Base-by-base conservation (phyloP, 2,797 vertebrate species). In the Periophthalmus magnuspinnatus region DNA sequence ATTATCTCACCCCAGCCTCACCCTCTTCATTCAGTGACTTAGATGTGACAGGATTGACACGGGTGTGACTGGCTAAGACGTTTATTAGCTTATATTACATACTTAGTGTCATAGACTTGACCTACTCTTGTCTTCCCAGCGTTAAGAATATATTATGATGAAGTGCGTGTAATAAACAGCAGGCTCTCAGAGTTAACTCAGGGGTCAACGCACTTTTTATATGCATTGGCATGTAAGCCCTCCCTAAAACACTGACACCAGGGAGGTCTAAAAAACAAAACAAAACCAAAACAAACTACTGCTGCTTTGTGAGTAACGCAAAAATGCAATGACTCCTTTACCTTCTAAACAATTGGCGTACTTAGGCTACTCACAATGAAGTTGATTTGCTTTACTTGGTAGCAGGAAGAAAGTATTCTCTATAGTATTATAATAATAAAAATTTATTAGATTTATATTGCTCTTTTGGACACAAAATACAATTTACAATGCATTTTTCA, bases 41-140 rank as follows among this genome's bases (percentile, higher is more conserved):
- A 59, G 47, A 69, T 34, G 21, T 61, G 60, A 34, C 32, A 50
- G 13, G 21, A 28, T 50, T 59, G 68, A 77, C 64, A 57, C 55
- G 68, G 61, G 50, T 72, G 47, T 79, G 67, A 75, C 67, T 38
- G 59, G 67, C 67, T 80, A 84, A 84, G 75, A 75, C 16, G 33
- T 85, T 79, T 75, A 77, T 65, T 68, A 68, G 79, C 70, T 83
- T 84, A 81, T 79, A 81, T 78, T 24, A 62, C 64, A 19, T 74
- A 54, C 68, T 73, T 70, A 74, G 38, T 71, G 57, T 21, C 62
- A 64, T 61, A 79, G 73, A 70, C 80, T 86, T 87, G 81, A 82
- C 82, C 80, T 79, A 78, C 76, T 83, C 86, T 28, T 67, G 62
- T 32, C 22, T n/a, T 73, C 52, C 56, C 13, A 10, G 38, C 45